Percentiles rank a stretch among this genome's conserved stretches.
phyloP scores from a whole-genome alignment of 2,888 invertebrate genomes.

The Hetaerina titia region DNA sequence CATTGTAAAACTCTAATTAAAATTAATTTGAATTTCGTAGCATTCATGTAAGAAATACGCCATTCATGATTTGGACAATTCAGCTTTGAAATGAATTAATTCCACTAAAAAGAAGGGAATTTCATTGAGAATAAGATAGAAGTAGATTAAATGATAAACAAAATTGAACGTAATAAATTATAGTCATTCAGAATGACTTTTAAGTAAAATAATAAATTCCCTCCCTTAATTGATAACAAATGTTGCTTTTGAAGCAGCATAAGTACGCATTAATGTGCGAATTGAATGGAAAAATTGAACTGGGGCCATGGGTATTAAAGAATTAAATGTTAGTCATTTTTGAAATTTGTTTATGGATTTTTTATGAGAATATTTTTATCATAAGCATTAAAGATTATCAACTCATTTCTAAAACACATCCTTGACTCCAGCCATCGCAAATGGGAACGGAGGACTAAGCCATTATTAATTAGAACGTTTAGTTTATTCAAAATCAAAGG shows the following conservation, averaged over 20 bases:
- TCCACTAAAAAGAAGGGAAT: neutral
- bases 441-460: constrained; percentile 49
- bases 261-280: neutral
- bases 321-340: neutral
- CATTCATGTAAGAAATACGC: no score
- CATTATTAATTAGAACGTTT: neutral
- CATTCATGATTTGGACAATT: no score
- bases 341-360: constrained; percentile 38
- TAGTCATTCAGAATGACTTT: neutral
- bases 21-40: no score
- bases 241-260: neutral
- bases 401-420: constrained; percentile 35
- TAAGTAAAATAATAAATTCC: neutral
- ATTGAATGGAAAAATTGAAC: neutral
- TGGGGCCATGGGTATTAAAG: neutral
- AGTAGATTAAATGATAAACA: neutral
- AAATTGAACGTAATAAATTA: neutral
- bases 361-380: constrained; percentile 12
- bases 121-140: neutral
- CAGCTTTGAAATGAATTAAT: no score
- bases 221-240: neutral
- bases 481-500: neutral
- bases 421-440: constrained; percentile 57
- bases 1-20: no score
- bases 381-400: constrained; percentile 16